A percentile compares a stretch with the other conserved stretches of the same genome.
phyloP scores from a whole-genome alignment of 1,140 invertebrate genomes.

The Macrostomum lignano region DNA sequence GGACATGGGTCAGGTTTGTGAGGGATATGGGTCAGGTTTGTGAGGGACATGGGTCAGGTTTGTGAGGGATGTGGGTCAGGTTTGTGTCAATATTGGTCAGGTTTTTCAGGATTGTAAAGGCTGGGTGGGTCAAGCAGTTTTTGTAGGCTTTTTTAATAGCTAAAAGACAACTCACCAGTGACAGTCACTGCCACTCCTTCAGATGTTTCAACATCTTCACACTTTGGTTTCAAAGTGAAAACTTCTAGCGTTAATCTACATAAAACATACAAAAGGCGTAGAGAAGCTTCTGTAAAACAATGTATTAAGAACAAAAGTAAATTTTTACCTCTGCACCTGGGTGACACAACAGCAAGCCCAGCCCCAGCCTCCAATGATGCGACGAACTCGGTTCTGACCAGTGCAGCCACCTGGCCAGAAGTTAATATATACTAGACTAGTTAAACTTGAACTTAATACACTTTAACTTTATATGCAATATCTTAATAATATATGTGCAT shows the following conservation, averaged over 20 bases:
- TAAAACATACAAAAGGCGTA: neutral
- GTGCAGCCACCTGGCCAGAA: conserved; percentile 9
- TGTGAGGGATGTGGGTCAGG: no score
- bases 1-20: neutral
- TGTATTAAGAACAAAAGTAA: conserved; percentile 15
- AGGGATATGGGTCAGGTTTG: neutral
- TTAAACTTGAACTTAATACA: no score
- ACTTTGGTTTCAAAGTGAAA: conserved; percentile 79
- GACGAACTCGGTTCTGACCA: conserved; percentile 2
- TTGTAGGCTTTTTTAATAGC: no score
- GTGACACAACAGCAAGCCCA: conserved; percentile 93
- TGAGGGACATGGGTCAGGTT: no score
- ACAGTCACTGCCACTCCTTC: conserved; percentile 67
- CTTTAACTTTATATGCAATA: no score
- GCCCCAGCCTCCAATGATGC: conserved; percentile 75
- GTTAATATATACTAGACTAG: no score
- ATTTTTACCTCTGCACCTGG: conserved; percentile 50
- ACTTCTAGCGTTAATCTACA: conserved; percentile 34
- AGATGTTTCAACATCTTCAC: conserved; percentile 67
- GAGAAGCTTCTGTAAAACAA: conserved; percentile 33
- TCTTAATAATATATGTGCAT: no score
- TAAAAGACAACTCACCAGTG: conserved; percentile 33
- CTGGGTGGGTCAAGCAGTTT: no score
- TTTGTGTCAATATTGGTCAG: no score
- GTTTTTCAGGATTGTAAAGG: no score